Base-by-base conservation (phyloP, 2,888 invertebrate species). In the Ectobius pallidus region DNA sequence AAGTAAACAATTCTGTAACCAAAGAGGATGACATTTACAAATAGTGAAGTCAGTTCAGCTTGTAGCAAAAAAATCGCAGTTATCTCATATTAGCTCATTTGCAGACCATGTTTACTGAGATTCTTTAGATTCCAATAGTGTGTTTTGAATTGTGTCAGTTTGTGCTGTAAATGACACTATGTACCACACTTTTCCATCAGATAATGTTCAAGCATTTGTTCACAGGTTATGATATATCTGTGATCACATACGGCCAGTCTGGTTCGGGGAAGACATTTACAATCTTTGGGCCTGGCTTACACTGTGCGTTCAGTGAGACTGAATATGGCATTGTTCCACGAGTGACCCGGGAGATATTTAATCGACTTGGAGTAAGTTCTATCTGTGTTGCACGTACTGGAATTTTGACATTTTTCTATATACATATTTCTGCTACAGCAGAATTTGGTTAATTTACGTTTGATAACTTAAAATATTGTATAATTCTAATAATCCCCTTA, bases 181-280 rank as follows among this genome's bases (percentile, higher is more conserved):
- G 16, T 18, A 6, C n/a, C n/a, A n/a, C n/a, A n/a, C n/a, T n/a
- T n/a, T n/a, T n/a, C n/a, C n/a, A n/a, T n/a, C n/a, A n/a, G n/a
- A n/a, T n/a, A n/a, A n/a, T n/a, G n/a, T 4, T 22, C 2, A 20
- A n/a, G n/a, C n/a, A 49, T 49, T 22, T 14, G 49, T 7, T 71
- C 91, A 0, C 90, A 92, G 80, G 78, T 78, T 74, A 81, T 79
- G 77, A 79, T 72, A 76, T 76, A 30, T 78, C 78, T 3, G 75
- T 80, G 14, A 71, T 79, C 32, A 76, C 76, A 7, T 79, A 78
- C 77, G 80, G 79, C 2, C 78, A 78, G 69, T 83, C 84, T 11
- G 86, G 85, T 42, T 88, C 89, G 68, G 92, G 92, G 18, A 92
- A 92, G 83, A 90, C 90, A 1, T 92, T 91, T 79, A 91, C 92